Base-by-base conservation (phyloP, 37 sponge, comb jelly and placozoan genomes). In the Ianthella basta region DNA sequence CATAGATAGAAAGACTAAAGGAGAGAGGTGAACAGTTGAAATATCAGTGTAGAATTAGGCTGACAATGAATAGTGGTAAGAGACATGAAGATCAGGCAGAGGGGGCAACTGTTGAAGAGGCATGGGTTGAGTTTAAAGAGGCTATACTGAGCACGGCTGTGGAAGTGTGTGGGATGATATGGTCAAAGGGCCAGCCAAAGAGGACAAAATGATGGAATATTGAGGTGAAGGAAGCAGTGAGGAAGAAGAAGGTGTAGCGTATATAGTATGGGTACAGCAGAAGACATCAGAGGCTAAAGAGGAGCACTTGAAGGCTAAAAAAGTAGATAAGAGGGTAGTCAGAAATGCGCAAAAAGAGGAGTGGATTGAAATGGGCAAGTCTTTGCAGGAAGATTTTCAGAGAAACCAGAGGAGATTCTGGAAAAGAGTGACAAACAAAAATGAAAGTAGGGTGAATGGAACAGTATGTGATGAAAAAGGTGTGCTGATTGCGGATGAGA, bases 271-370 rank as follows among this genome's bases (percentile, higher is more conserved):
- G 68, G 13, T 66, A 14, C 68, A 66, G 68, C 19, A 23, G 68
- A 66, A 66, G 68, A 66, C 68, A 66, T 13, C 27, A n/a, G 68
- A 66, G 23, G 68, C 68, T 25, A 66, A 66, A 23, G 68, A 66
- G 13, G 68, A 16, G 23, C 23, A 25, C 68, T n/a, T 13, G 13
- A 66, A 13, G 29, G 68, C 68, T 66, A 66, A 24, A n/a, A 66
- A 66, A 23, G 29, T 24, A 25, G 68, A 19, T 25, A 66, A n/a
- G 68, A 66, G 68, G 23, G 68, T 66, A 66, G 29, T 66, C 13
- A 66, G 68, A 66, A 16, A 66, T 13, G 68, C 68, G 27, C 68
- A 66, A 66, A 66, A 66, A 24, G 68, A 66, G 23, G 68, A 66
- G 27, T 66, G 68, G 68, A n/a, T n/a, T 14, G 68, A 66, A 27